A percentile compares a stretch with the other conserved stretches of the same genome.
phyloP scores from a whole-genome alignment of 1,140 invertebrate genomes.

The Macrosteles quadrilineatus region DNA sequence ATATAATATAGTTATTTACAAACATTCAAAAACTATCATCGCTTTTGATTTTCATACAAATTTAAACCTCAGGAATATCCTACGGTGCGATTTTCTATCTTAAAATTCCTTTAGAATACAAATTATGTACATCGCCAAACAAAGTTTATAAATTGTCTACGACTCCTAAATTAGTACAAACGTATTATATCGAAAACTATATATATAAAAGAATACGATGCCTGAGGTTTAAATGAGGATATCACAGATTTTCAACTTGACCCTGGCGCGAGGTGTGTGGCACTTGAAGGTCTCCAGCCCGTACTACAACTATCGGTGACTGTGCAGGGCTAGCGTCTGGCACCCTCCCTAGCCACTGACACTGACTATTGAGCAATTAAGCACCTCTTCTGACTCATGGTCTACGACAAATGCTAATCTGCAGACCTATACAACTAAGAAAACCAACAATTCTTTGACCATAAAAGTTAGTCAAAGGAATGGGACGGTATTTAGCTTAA shows the following conservation, averaged over 20 bases:
- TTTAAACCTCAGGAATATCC: conserved; percentile 11
- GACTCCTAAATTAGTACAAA: neutral
- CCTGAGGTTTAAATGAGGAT: conserved; percentile 24
- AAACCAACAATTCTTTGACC: too few relatives aligned
- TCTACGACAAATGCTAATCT: too few relatives aligned
- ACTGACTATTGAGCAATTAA: too few relatives aligned
- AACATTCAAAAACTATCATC: conserved; percentile 11
- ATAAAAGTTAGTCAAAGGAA: too few relatives aligned
- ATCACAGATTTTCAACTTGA: conserved; percentile 18
- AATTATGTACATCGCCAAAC: conserved; percentile 16
- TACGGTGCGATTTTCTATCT: too few relatives aligned
- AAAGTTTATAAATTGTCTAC: neutral
- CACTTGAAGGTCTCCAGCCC: neutral
- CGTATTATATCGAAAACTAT: neutral
- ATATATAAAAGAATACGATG: neutral
- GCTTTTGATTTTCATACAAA: conserved; percentile 21
- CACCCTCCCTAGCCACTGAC: too few relatives aligned
- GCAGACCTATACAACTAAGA: too few relatives aligned
- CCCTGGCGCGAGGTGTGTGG: neutral
- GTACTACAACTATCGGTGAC: too few relatives aligned
- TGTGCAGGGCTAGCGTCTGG: too few relatives aligned
- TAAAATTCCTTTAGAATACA: too few relatives aligned
- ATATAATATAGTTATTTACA: conserved; percentile 19
- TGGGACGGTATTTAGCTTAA: too few relatives aligned
- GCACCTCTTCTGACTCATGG: too few relatives aligned